Percentiles rank a stretch among this genome's conserved stretches.
Evolutionary conservation across 2,888 invertebrate species (phyloP).

Genomic region (Cantharis nigra): DNA sequence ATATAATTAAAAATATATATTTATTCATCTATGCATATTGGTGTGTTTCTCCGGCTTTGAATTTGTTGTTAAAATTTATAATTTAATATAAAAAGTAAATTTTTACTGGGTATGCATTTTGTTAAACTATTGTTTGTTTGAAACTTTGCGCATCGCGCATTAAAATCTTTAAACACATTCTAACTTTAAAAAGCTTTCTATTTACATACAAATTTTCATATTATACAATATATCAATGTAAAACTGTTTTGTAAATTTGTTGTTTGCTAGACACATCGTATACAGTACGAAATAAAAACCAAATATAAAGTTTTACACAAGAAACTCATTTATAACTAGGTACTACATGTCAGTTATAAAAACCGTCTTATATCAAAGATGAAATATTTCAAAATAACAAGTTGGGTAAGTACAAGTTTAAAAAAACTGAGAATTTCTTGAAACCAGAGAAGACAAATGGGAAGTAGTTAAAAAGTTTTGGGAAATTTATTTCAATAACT

Average conservation of each 20-base stretch:
- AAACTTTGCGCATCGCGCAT: too few relatives aligned
- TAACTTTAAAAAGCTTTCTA: not conserved
- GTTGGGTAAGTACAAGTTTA: constrained; percentile 17
- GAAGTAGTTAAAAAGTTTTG: constrained; percentile 25
- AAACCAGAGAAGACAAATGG: constrained; percentile 33
- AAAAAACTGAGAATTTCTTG: constrained; percentile 25
- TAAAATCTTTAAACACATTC: not conserved
- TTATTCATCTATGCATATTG: too few relatives aligned
- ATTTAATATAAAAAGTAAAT: too few relatives aligned
- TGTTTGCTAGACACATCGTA: not conserved
- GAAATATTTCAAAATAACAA: not conserved
- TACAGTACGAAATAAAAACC: not conserved
- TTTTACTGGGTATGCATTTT: not conserved
- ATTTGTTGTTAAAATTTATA: too few relatives aligned
- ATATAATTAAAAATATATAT: too few relatives aligned
- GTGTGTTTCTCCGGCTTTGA: too few relatives aligned
- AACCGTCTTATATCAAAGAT: not conserved
- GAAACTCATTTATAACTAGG: not conserved
- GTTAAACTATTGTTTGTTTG: not conserved
- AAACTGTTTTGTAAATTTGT: not conserved
- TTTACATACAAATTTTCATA: not conserved
- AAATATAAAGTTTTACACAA: not conserved
- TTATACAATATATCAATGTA: not conserved
- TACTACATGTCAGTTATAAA: not conserved
- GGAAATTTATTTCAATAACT: constrained; percentile 24